A percentile compares a stretch with the other conserved stretches of the same genome.
Evolutionary conservation across 2,888 invertebrate species (phyloP).

Genomic region (Saturnia japonica): DNA sequence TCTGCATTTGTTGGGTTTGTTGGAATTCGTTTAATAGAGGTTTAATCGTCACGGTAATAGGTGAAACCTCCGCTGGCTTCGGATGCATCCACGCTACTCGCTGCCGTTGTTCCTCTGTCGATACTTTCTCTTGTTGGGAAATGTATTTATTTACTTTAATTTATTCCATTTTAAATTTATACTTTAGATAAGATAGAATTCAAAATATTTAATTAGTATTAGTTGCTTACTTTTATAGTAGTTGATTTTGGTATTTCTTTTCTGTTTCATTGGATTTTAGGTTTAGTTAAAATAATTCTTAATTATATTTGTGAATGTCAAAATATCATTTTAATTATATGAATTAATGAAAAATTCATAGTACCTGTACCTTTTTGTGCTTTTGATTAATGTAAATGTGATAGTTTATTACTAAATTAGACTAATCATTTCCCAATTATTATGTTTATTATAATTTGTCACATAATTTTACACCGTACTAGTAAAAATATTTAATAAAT

Average conservation of each 20-base stretch:
- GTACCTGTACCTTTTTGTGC: too few relatives aligned
- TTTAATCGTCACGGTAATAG: slow-evolving; percentile 70
- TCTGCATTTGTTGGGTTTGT: slow-evolving; percentile 28
- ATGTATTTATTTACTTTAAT: slow-evolving; percentile 11
- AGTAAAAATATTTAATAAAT: too few relatives aligned
- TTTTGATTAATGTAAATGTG: too few relatives aligned
- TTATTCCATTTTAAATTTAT: slow-evolving; percentile 3
- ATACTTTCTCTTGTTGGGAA: slow-evolving; percentile 37
- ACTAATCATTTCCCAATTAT: too few relatives aligned
- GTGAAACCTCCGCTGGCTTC: slow-evolving; percentile 60
- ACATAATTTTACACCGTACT: too few relatives aligned
- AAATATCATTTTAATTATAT: too few relatives aligned
- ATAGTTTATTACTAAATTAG: too few relatives aligned
- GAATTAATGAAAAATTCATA: too few relatives aligned
- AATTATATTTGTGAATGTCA: neutral
- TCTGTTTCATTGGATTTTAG: neutral
- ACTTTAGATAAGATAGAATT: neutral
- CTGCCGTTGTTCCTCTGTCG: slow-evolving; percentile 28
- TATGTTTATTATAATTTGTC: too few relatives aligned
- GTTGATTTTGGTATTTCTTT: neutral
- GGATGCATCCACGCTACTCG: slow-evolving; percentile 8
- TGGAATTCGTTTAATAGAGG: slow-evolving; percentile 66
- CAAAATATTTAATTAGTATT: neutral
- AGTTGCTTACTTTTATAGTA: neutral
- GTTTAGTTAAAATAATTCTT: too few relatives aligned